Evolutionary conservation across 2,797 vertebrate genomes (phyloP), one percentile per base, ranked within the genome.

Genomic region (Etheostoma perlongum): DNA sequence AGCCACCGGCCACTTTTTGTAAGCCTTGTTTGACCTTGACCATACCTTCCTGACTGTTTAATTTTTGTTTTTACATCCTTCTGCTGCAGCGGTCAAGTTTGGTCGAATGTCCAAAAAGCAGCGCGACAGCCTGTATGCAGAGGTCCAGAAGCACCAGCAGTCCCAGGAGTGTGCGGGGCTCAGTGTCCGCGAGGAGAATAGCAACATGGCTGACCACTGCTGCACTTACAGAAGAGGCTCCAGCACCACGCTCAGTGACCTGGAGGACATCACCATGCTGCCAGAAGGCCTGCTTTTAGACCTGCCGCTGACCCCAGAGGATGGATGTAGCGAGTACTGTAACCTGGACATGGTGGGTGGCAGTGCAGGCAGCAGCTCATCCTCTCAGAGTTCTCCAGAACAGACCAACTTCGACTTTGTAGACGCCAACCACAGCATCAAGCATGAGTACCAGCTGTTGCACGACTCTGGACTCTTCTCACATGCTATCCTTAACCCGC

Each of bases 21-120:
- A 23, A 53, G 54, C 30, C 25, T 67, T 53, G 18, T 79, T 55
- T 52, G 21, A 60, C 33, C 2, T 16, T 2, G 19, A 16, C 46
- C 33, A 2, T 46, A 12, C n/a, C 27, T 61, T 60, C 51, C 60
- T 77, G 12, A 70, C 61, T 80, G n/a, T 57, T 81, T 46, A 0
- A 46, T 60, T 69, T 62, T 67, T 27, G 2, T 61, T 4, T 40
- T 65, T 42, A 4, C n/a, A n/a, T 62, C 3, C 19, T 68, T 21
- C 36, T 27, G 0, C 65, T 14, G 2, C 89, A 98, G 97, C 97
- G 1, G 97, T 98, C 81, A 98, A 98, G 85, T 98, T 98, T 1
- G 97, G 97, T 44, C 96, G 97, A 61, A 98, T 98, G 97, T 98
- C 97, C 1, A 98, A 98, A 91, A 98, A 97, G 90, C 97, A 98